Conservation (phyloP, 2,797 vertebrate species). For the Glyptemys insculpta region DNA sequence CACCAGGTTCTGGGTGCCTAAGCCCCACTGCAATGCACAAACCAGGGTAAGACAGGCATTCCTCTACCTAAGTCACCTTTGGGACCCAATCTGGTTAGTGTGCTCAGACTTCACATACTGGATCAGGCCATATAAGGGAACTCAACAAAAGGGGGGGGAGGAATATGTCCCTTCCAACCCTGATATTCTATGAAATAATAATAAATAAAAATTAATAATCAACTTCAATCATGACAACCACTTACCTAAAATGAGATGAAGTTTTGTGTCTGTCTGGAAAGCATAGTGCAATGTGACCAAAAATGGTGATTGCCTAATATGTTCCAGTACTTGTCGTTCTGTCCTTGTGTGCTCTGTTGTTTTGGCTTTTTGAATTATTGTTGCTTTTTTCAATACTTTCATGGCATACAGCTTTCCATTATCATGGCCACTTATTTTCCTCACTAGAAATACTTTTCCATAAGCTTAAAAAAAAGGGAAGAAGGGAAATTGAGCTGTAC, state of each 20-base stretch:
- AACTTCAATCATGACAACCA: not conserved
- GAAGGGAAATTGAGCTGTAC: not conserved
- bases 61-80: not conserved
- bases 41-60: not conserved
- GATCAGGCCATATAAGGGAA: not conserved
- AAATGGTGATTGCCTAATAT: conserved; percentile 96
- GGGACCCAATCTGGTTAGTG: not conserved
- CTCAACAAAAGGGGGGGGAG: not conserved
- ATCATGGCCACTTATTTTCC: conserved; percentile 97
- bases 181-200: not conserved
- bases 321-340: conserved; percentile 96
- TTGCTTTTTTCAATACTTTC: conserved; percentile 99
- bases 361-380: conserved; percentile 98
- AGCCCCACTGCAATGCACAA: not conserved
- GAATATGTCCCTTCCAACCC: too few relatives aligned
- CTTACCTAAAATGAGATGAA: conserved; percentile 98
- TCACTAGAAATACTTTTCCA: conserved; percentile 97
- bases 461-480: conserved; percentile 85
- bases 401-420: conserved; percentile 96
- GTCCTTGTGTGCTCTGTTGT: conserved; percentile 96
- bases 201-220: not conserved
- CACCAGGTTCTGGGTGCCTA: not conserved
- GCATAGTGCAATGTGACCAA: conserved; percentile 97
- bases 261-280: conserved; percentile 98
- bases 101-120: not conserved